Conservation (phyloP, 2,797 vertebrate genomes). For the Cirrhinus molitorella region DNA sequence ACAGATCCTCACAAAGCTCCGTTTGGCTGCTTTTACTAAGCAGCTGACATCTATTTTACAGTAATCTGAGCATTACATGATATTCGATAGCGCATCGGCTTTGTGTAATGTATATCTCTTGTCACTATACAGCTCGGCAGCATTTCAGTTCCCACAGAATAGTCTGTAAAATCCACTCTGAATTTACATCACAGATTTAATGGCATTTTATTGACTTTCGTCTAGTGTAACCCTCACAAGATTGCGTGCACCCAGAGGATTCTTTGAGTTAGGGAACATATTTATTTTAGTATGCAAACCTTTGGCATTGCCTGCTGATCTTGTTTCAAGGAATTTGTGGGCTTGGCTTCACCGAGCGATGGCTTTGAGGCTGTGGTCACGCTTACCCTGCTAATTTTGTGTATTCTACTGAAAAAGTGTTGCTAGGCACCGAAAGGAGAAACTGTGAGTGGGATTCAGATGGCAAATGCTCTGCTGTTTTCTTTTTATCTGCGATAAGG, state of each 20-base stretch:
- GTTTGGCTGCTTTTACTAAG: not conserved
- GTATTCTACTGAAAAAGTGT: constrained; percentile 79
- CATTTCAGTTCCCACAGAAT: not conserved
- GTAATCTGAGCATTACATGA: not conserved
- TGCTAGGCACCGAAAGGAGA: constrained; percentile 82
- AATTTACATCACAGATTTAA: not conserved
- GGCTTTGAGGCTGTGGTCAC: constrained; percentile 77
- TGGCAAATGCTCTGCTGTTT: constrained; percentile 67
- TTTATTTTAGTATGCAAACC: constrained; percentile 45
- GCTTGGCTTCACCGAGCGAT: constrained; percentile 58
- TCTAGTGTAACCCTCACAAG: not conserved
- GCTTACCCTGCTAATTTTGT: constrained; percentile 79
- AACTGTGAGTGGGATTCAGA: constrained; percentile 78
- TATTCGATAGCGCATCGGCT: not conserved
- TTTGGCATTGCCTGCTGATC: constrained; percentile 53
- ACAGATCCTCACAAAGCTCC: constrained; percentile 34
- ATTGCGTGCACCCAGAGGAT: not conserved
- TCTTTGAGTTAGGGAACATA: constrained; percentile 19
- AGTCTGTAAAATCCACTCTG: not conserved
- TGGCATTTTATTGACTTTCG: not conserved
- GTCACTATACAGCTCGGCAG: not conserved
- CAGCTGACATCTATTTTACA: not conserved
- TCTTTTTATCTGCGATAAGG: constrained; percentile 51
- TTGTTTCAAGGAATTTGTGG: constrained; percentile 34
- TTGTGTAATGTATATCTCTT: not conserved